A percentile compares a stretch with the other conserved stretches of the same genome.
Evolutionary conservation across 30 jellyfish, hydroid and myxozoan genomes (phyloP).

Genomic region (Aurelia aurita complex sp. Pacific): DNA sequence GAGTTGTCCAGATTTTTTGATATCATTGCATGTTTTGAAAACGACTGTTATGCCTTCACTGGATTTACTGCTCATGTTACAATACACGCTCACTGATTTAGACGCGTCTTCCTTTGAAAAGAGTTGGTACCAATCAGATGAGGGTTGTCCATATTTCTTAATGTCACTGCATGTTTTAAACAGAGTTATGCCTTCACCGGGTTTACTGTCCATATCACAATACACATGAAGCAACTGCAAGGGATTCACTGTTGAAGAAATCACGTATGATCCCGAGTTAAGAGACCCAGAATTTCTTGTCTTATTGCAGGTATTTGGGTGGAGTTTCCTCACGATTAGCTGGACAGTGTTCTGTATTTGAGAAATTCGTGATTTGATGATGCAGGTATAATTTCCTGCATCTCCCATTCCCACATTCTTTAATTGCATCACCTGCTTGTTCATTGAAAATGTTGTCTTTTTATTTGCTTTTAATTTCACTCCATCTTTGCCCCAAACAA

Average conservation of each 20-base stretch:
- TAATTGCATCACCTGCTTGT: background rate
- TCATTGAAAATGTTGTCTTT: background rate
- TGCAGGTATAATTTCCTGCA: background rate
- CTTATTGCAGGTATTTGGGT: too few relatives aligned
- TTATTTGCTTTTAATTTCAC: too few relatives aligned
- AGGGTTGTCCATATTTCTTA: background rate
- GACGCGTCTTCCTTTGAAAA: background rate
- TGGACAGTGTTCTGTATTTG: background rate
- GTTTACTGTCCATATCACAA: too few relatives aligned
- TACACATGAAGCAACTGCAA: background rate
- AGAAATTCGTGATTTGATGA: background rate
- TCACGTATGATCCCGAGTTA: too few relatives aligned
- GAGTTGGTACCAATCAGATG: background rate
- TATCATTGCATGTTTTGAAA: background rate
- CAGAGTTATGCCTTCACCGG: background rate
- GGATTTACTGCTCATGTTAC: slow-evolving; percentile 17
- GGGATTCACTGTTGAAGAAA: too few relatives aligned
- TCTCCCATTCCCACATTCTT: background rate
- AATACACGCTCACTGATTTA: slow-evolving; percentile 9
- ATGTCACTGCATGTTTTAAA: background rate
- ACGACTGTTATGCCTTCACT: too few relatives aligned
- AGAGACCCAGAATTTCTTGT: too few relatives aligned
- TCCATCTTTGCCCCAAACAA: background rate
- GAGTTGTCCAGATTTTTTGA: background rate
- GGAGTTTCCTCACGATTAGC: too few relatives aligned